These are phyloP conservation scores for Drosophila anomalata DNA, from an alignment of 2,888 invertebrate genomes.

Conservation along the genomic window DNA sequence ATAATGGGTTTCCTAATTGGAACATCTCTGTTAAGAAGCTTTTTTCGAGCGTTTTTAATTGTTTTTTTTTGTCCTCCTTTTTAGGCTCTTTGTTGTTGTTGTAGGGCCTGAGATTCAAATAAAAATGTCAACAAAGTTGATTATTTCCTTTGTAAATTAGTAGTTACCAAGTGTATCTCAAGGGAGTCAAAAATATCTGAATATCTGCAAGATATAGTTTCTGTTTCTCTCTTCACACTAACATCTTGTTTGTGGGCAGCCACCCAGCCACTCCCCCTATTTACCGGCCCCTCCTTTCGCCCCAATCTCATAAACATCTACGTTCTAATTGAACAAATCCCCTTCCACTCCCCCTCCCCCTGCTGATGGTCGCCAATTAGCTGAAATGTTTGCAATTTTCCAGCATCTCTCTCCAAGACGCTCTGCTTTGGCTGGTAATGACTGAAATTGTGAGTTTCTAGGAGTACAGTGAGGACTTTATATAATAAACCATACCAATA, in stretches of 20 bases:
- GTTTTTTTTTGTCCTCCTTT: conserved; percentile 36
- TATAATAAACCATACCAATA: neutral
- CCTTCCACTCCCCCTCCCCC: conserved; percentile 6
- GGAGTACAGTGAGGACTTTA: conserved; percentile 1
- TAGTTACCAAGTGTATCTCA: neutral
- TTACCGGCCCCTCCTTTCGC: conserved; percentile 1
- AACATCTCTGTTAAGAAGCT: conserved; percentile 42
- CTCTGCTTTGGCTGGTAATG: conserved; percentile 38
- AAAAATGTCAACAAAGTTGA: conserved; percentile 15
- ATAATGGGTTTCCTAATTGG: conserved; percentile 48
- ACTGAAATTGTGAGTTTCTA: conserved; percentile 31
- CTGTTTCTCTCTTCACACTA: conserved; percentile 11
- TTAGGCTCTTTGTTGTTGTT: neutral
- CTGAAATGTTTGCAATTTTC: conserved; percentile 68
- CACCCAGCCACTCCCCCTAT: neutral
- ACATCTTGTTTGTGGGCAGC: conserved; percentile 17
- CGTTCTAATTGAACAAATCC: conserved; percentile 71
- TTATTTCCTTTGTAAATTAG: conserved; percentile 9
- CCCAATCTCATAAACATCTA: conserved; percentile 29
- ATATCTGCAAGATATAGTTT: neutral
- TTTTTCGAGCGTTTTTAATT: conserved; percentile 30
- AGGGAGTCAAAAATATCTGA: neutral
- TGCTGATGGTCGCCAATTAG: conserved; percentile 60
- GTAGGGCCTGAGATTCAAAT: neutral
- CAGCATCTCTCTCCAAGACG: conserved; percentile 39